These are phyloP conservation scores for Ptiloglossa arizonensis DNA, from an alignment of 1,140 invertebrate genomes.

Conservation along the genomic window DNA sequence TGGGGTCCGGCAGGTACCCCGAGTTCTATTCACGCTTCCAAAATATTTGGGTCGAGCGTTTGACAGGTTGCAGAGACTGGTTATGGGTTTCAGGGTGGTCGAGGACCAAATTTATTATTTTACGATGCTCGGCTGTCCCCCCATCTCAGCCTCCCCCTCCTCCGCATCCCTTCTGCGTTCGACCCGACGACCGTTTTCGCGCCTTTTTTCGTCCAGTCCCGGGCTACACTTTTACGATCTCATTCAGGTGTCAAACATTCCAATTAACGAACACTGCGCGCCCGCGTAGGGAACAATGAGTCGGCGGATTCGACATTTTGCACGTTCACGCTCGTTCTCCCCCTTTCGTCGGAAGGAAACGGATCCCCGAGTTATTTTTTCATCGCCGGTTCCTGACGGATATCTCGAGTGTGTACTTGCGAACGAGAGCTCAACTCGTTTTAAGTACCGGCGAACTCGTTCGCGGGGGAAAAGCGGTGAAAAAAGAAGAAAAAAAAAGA, in stretches of 20 bases:
- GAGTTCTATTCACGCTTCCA: constrained; percentile 16
- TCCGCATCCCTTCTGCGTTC: no score
- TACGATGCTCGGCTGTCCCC: constrained; percentile 6
- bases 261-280: constrained; percentile 36
- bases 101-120: constrained; percentile 51
- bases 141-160: not conserved
- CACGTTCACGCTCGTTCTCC: constrained; percentile 34
- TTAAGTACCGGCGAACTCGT: not conserved
- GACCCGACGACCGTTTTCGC: constrained; percentile 41
- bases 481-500: no score
- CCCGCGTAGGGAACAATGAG: constrained; percentile 50
- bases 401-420: not conserved
- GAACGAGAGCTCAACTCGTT: not conserved
- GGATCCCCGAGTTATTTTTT: constrained; percentile 29
- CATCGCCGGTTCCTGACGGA: not conserved
- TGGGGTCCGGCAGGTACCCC: constrained; percentile 30
- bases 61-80: constrained; percentile 43
- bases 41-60: constrained; percentile 43
- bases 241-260: constrained; percentile 52
- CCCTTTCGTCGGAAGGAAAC: constrained; percentile 27
- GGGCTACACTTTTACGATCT: constrained; percentile 44
- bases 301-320: constrained; percentile 34
- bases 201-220: constrained; percentile 4
- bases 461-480: not conserved
- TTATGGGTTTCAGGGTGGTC: constrained; percentile 44